Evolutionary conservation across 2,113 vertebrate genomes (phyloP), one percentile per base, ranked within the genome.

Genomic region (Lates calcarifer): DNA sequence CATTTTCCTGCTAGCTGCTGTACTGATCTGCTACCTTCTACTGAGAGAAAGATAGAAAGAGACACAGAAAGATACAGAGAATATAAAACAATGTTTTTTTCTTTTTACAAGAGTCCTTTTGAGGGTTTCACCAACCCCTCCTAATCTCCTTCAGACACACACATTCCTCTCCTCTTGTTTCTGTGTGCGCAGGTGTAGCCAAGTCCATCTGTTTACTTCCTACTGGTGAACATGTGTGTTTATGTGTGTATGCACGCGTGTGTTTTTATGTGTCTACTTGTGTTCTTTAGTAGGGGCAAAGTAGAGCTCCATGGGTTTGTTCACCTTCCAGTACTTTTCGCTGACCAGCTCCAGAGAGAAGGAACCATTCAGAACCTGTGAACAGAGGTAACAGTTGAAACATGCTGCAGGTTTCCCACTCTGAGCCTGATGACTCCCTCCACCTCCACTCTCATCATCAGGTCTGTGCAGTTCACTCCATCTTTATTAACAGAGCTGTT

Each of bases 291-390:
- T 99, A 0, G 98, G 98, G 41, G 98, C 98, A 60, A 99, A 99
- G 94, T 99, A 99, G 66, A 99, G 97, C 96, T 99, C 98, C 98
- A 99, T 99, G 81, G 98, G 98, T 87, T 99, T 99, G 95, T 99
- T 99, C 88, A 99, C 98, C 93, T 99, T 99, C 98, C 98, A 99
- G 92, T 99, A 99, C 90, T 99, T 99, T 95, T 99, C 98, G 79
- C 98, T 99, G 94, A 99, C 98, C 90, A 99, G 95, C 91, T 99
- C 98, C 93, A 99, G 92, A 72, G 98, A 99, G 89, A 99, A 99
- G 0, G 98, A 99, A 17, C 98, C 98, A 69, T 99, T 99, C 89
- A 99, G 93, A 26, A 99, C 97, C 98, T 99, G 84, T 6, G 33
- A 15, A 79, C 47, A 85, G 26, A 92, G 26, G 41, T 0, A 39